Evolutionary conservation across 64 coral and sea anemone genomes (phyloP).

Genomic region (Montipora cactus): DNA sequence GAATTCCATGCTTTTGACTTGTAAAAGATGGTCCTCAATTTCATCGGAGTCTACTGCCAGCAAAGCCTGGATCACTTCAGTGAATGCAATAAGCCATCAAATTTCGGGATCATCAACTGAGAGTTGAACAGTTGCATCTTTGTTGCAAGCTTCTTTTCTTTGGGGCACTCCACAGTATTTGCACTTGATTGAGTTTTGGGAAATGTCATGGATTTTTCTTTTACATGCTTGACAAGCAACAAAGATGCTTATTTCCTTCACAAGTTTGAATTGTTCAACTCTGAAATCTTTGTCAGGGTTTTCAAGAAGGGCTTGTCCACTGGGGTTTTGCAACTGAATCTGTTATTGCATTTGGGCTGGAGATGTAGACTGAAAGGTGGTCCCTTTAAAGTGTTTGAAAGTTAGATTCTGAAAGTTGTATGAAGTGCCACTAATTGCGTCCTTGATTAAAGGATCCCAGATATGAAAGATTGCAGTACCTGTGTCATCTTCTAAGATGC

Average conservation of each 20-base stretch:
- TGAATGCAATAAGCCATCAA: neutral
- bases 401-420: constrained; percentile 29
- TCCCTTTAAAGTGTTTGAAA: constrained; percentile 35
- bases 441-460: constrained; percentile 31
- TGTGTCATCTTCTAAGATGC: constrained; percentile 21
- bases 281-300: neutral
- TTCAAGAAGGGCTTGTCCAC: neutral
- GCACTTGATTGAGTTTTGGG: neutral
- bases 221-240: constrained; percentile 38
- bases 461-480: constrained; percentile 27
- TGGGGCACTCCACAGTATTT: neutral
- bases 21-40: constrained; percentile 2
- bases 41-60: neutral
- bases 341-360: neutral
- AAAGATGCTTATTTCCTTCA: constrained; percentile 7
- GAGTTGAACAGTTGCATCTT: neutral
- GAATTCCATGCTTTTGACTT: neutral
- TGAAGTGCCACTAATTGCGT: neutral
- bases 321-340: neutral
- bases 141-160: neutral
- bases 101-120: constrained; percentile 2
- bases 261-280: constrained; percentile 27
- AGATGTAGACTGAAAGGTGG: neutral
- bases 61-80: neutral
- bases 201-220: constrained; percentile 30